phyloP scores from a whole-genome alignment of 2,888 invertebrate genomes.

The Sepioteuthis lessoniana region DNA sequence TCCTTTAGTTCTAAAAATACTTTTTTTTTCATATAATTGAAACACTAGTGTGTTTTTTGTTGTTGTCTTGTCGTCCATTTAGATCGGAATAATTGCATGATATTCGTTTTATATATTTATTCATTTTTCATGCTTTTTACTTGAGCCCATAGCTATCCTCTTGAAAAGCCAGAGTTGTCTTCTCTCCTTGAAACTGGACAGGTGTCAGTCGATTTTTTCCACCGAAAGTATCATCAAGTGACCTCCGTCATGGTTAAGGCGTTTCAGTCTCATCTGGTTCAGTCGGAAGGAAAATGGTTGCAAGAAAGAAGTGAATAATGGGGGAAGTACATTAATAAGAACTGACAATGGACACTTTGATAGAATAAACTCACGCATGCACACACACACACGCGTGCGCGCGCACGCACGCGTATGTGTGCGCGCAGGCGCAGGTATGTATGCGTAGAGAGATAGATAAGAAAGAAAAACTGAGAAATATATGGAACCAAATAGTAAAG shows the following conservation, averaged over 20 bases:
- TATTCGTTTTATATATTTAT: too few relatives aligned
- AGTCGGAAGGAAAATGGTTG: not conserved
- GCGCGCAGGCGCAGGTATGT: not conserved
- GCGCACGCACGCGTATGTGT: not conserved
- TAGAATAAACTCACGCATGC: not conserved
- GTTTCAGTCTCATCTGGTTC: not conserved
- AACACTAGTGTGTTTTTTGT: not conserved
- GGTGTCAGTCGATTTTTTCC: not conserved
- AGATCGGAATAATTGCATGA: not conserved
- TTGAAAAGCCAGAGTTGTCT: not conserved
- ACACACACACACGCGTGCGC: too few relatives aligned
- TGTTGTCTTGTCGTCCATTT: too few relatives aligned
- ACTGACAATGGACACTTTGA: not conserved
- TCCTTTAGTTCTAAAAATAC: not conserved
- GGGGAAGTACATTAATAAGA: not conserved
- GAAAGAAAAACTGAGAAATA: not conserved
- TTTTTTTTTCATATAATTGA: not conserved
- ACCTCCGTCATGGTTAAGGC: not conserved
- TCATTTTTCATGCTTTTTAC: not conserved
- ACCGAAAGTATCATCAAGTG: not conserved
- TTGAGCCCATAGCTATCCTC: not conserved
- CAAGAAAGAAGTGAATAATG: not conserved
- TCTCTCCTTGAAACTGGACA: not conserved
- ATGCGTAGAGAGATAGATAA: not conserved
- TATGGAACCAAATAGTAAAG: not conserved